A percentile compares a stretch with the other conserved stretches of the same genome.
Evolutionary conservation across 2,797 vertebrate genomes (phyloP).

Genomic region (Yasuhikotakia modesta): DNA sequence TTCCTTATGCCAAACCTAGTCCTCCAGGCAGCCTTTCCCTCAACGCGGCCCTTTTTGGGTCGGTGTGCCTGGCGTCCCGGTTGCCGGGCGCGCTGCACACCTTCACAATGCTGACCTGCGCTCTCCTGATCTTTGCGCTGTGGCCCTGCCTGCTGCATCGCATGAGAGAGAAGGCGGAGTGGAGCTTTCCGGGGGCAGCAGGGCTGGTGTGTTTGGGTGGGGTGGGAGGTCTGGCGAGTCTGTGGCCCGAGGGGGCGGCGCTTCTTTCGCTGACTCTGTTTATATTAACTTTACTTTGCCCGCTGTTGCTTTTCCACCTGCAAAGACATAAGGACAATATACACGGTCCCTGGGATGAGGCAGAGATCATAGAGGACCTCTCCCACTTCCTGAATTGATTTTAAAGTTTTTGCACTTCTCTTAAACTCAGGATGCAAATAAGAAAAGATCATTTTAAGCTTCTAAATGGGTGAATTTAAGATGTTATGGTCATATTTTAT

Average conservation of each 20-base stretch:
- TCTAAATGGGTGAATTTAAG: no score
- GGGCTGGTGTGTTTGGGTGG: constrained; percentile 81
- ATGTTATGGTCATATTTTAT: no score
- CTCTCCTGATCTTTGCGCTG: constrained; percentile 92
- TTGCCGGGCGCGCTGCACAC: constrained; percentile 89
- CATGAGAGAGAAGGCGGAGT: constrained; percentile 78
- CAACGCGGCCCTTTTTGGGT: constrained; percentile 95
- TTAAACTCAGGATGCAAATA: constrained; percentile 25
- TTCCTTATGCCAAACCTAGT: constrained; percentile 82
- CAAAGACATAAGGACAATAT: constrained; percentile 98
- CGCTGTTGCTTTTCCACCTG: constrained; percentile 85
- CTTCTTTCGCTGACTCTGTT: constrained; percentile 82
- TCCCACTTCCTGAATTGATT: constrained; percentile 80
- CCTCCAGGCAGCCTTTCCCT: constrained; percentile 93
- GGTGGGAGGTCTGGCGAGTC: constrained; percentile 79
- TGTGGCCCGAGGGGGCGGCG: constrained; percentile 79
- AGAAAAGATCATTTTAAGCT: no score
- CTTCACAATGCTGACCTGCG: constrained; percentile 93
- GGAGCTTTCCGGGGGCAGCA: constrained; percentile 81
- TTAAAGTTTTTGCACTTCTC: constrained; percentile 23
- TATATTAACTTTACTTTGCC: constrained; percentile 85
- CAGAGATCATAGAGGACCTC: constrained; percentile 94
- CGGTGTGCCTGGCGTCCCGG: constrained; percentile 92
- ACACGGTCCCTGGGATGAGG: constrained; percentile 97
- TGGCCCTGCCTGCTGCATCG: constrained; percentile 95